Evolutionary conservation across 2,888 invertebrate species (phyloP).

Genomic region (Oxytorus armatus): DNA sequence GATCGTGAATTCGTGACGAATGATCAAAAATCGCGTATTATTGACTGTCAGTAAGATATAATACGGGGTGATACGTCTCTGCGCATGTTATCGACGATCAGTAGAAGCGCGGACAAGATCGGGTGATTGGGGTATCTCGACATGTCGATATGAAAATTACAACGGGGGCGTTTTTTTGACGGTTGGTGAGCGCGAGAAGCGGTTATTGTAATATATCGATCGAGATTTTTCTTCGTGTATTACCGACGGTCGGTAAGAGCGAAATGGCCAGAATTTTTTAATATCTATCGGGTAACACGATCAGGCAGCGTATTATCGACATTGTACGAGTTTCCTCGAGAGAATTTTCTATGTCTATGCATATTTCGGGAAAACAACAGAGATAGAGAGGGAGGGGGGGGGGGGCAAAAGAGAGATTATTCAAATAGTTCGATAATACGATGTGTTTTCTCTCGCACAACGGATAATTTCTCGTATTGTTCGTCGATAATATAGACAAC

Average conservation of each 20-base stretch:
- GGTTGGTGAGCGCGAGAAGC: not conserved
- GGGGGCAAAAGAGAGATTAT: not conserved
- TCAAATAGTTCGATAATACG: not conserved
- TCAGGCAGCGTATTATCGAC: not conserved
- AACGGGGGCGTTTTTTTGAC: conserved; percentile 10
- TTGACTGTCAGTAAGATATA: not conserved
- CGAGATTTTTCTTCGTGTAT: not conserved
- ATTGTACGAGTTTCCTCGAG: not conserved
- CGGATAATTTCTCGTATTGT: conserved; percentile 4
- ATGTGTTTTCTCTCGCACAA: no score
- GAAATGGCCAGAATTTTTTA: no score
- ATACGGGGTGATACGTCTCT: not conserved
- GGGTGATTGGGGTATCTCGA: no score
- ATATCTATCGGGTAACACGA: no score
- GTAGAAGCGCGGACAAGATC: no score
- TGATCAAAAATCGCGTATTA: not conserved
- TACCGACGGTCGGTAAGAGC: conserved; percentile 2
- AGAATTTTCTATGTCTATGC: not conserved
- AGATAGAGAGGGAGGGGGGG: no score
- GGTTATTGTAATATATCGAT: not conserved
- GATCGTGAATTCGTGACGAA: not conserved
- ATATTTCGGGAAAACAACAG: no score
- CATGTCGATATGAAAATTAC: no score
- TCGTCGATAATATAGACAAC: not conserved
- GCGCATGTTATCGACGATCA: no score